Base-by-base conservation (phyloP, 1,140 invertebrate species). In the Apis dorsata region DNA sequence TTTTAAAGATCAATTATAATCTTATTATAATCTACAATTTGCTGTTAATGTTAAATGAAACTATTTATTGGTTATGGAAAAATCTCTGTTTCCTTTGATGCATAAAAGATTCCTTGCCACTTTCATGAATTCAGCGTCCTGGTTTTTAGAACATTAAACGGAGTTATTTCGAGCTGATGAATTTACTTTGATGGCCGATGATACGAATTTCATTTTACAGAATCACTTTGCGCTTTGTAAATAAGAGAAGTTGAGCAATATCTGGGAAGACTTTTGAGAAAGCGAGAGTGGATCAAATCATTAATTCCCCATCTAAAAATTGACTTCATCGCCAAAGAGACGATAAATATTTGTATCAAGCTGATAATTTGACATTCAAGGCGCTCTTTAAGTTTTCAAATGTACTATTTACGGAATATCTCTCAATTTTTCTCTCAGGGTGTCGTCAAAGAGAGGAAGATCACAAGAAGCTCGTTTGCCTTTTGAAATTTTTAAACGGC, bases 401-500 rank as follows among this genome's bases (percentile, higher is more conserved):
- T 24, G 34, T 49, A 11, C 34, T 59, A 75, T 28, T 77, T 66
- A 66, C 17, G n/a, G 34, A n/a, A 62, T 44, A 17, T 8, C 34
- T 24, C 15, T 15, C 28, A 17, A 28, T 69, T 74, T 63, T 51
- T 74, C n/a, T 34, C 44, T 4, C 8, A 17, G 24, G 49, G 44
- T 72, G 69, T 44, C 62, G 55, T 2, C 21, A 65, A 44, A 72
- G n/a, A 72, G 53, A 24, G 19, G 49, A 12, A 63, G 69, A 63
- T n/a, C 51, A 15, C 28, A 53, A 73, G 49, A 53, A 63, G 79
- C 70, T 74, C 70, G 51, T 74, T 81, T 74, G 53, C 70, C 51
- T 49, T 53, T 65, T 73, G 62, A 65, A 81, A 74, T 74, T 81
- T 65, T 81, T 74, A 74, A 81, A 13, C 70, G 70, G 57, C 21